Evolutionary conservation across 2,797 vertebrate genomes (phyloP), one percentile per base, ranked within the genome.

Genomic region (Ispidina picta): DNA sequence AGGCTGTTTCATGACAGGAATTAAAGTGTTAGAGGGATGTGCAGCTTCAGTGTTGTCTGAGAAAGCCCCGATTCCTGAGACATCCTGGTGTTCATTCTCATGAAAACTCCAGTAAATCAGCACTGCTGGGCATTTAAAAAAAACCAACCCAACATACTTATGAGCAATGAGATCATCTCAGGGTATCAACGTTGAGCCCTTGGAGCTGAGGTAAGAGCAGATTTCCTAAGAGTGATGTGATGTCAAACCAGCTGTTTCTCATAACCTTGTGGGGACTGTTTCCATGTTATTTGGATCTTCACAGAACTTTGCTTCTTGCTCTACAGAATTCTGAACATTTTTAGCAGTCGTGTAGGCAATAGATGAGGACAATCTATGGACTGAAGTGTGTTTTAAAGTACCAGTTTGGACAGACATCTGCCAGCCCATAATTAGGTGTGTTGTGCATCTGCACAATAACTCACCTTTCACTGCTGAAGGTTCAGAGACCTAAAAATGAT

Each of bases 1-100:
- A 62, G 68, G 66, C 37, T 64, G 63, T 60, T 73, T 71, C 43
- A 63, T 83, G 87, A 68, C n/a, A 54, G 33, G 82, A 92, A 80
- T 78, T 54, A 31, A 51, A 49, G 21, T 54, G 46, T 52, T 63
- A 49, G 62, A 35, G 62, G 46, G 37, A 62, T 95, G 62, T 91
- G 68, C 88, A 90, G 92, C 89, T 97, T 96, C 76, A 93, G 60
- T 20, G 28, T 73, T 86, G 83, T 84, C 49, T 74, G 49, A 91
- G 33, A 25, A 55, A 79, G 78, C 88, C 85, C 66, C 79, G 86
- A 74, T 85, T 92, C 90, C 77, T 37, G 15, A 75, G 65, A 93
- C 94, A 96, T 97, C 87, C 75, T 84, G 37, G 55, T 93, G 70
- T 48, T 89, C 46, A 13, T 37, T 84, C 52, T 78, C 59, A 6